Conservation (phyloP, 2,797 vertebrate species). For the Pachyuromys duprasi region DNA sequence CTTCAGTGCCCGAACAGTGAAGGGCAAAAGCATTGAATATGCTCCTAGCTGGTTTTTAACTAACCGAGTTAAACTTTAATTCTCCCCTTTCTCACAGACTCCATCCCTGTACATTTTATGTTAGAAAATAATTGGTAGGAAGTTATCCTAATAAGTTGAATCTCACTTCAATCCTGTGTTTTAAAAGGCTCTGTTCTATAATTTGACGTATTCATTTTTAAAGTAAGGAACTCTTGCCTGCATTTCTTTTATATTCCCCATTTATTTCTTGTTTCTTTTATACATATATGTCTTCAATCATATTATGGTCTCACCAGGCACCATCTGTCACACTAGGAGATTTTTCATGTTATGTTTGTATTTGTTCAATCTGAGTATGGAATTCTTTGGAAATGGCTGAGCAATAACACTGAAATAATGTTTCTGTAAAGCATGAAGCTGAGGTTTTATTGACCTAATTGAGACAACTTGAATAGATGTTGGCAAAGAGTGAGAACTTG, state of each 20-base stretch:
- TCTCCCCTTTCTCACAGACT: conserved; percentile 18
- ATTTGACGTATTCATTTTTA: conserved; percentile 20
- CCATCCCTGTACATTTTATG: conserved; percentile 31
- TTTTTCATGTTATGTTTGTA: not conserved
- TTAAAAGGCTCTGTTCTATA: not conserved
- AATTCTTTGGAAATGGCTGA: not conserved
- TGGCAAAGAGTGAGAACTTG: not conserved
- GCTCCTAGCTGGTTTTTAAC: conserved; percentile 26
- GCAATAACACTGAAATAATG: not conserved
- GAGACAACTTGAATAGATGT: not conserved
- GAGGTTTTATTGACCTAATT: not conserved
- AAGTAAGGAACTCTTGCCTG: not conserved
- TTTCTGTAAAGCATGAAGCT: not conserved
- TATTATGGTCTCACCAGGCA: not conserved
- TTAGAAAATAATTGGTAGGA: conserved; percentile 16
- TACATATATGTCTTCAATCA: not conserved
- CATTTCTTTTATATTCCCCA: not conserved
- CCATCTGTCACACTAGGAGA: not conserved
- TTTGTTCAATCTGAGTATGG: not conserved
- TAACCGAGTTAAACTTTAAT: conserved; percentile 35
- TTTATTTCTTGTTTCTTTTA: not conserved
- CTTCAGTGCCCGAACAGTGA: not conserved
- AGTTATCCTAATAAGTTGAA: conserved; percentile 41
- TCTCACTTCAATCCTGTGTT: not conserved
- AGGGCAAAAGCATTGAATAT: not conserved